These are phyloP conservation scores for Scolopax bukidnonensis DNA, from an alignment of 2,797 vertebrate species.

Conservation along the genomic window DNA sequence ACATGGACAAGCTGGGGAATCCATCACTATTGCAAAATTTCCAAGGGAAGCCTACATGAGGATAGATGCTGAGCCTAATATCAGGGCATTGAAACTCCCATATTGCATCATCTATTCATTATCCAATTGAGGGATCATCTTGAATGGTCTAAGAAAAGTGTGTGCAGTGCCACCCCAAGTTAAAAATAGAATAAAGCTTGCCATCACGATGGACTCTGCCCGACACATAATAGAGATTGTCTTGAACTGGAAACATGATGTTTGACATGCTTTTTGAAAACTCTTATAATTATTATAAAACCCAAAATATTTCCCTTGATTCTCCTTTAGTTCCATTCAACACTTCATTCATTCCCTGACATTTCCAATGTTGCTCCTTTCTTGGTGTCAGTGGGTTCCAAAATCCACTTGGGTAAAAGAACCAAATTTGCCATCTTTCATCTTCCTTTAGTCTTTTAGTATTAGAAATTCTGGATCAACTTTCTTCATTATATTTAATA, in stretches of 20 bases:
- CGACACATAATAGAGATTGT: neutral
- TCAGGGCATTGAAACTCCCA: neutral
- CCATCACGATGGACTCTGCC: neutral
- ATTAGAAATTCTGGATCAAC: neutral
- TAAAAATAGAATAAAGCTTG: neutral
- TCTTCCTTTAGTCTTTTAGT: neutral
- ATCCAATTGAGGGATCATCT: neutral
- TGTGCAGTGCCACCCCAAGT: rapidly evolving
- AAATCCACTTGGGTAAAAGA: neutral
- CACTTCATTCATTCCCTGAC: neutral
- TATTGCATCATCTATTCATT: neutral
- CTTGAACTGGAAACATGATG: neutral
- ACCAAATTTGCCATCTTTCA: neutral
- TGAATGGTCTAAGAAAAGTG: neutral
- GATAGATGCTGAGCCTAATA: neutral
- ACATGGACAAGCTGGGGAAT: neutral
- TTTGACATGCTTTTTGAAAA: neutral
- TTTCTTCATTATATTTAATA: neutral
- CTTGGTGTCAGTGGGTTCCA: neutral
- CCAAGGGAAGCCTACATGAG: neutral
- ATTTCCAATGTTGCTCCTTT: neutral
- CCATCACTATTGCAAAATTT: neutral
- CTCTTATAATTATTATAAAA: neutral
- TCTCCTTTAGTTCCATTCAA: neutral
- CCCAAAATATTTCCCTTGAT: neutral